phyloP scores from a whole-genome alignment of 2,888 invertebrate species.

The Synergus japonicus region DNA sequence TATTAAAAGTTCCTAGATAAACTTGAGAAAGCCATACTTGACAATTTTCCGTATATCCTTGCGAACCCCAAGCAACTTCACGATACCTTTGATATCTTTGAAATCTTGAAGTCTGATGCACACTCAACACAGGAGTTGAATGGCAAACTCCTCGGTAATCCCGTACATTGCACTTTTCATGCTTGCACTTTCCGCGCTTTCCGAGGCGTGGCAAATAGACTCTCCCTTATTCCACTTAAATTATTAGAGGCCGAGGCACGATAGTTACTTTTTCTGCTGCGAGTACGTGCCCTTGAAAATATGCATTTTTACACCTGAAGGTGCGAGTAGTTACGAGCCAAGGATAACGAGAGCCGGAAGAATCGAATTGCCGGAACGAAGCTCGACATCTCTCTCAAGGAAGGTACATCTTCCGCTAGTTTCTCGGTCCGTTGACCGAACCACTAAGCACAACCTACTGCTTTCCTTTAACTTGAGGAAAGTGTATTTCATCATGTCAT shows the following conservation, averaged over 20 bases:
- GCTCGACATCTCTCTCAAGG: conserved; percentile 20
- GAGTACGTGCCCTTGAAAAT: conserved; percentile 6
- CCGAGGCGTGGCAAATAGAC: conserved; percentile 29
- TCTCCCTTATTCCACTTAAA: conserved; percentile 34
- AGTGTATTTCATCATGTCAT: too few species aligned
- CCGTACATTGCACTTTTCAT: background rate
- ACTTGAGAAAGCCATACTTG: too few species aligned
- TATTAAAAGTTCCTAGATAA: too few species aligned
- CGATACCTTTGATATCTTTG: too few species aligned
- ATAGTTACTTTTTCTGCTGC: background rate
- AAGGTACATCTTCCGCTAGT: conserved; percentile 8
- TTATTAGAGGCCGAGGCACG: conserved; percentile 19
- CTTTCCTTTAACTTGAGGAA: background rate
- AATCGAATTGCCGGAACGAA: conserved; percentile 40
- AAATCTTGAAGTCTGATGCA: too few species aligned
- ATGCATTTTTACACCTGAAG: conserved; percentile 30
- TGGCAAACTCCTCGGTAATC: background rate
- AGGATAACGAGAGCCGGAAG: conserved; percentile 24
- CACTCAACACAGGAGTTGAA: too few species aligned
- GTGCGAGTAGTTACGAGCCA: conserved; percentile 1
- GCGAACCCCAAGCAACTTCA: too few species aligned
- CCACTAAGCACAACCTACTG: background rate
- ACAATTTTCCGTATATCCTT: too few species aligned
- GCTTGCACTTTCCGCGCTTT: conserved; percentile 35
- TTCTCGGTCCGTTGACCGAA: conserved; percentile 37